These are phyloP conservation scores for Calliopsis andreniformis DNA, from an alignment of 1,140 invertebrate genomes.

Conservation along the genomic window DNA sequence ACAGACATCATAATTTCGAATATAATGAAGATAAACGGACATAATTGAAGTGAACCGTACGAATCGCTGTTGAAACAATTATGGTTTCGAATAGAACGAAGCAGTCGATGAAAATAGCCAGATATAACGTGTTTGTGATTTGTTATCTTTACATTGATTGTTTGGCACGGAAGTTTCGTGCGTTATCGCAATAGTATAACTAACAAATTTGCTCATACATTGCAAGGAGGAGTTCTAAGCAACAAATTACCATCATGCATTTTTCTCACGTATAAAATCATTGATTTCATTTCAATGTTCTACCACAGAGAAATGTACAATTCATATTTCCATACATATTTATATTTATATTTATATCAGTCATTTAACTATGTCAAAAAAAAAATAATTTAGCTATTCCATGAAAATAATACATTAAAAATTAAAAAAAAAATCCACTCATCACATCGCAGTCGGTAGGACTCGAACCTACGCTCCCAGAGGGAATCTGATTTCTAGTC, in stretches of 20 bases:
- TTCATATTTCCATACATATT: no score
- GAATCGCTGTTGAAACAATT: not conserved
- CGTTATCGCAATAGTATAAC: not conserved
- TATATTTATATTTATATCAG: no score
- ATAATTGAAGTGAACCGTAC: not conserved
- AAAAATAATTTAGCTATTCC: not conserved
- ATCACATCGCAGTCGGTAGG: slow-evolving; percentile 87
- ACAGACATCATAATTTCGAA: no score
- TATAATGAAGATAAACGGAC: not conserved
- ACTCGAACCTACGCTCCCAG: slow-evolving; percentile 85
- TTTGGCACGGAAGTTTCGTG: not conserved
- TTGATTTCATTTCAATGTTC: no score
- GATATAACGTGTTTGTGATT: not conserved
- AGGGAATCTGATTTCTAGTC: slow-evolving; percentile 84
- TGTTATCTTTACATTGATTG: slow-evolving; percentile 17
- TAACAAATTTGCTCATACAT: not conserved
- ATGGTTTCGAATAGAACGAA: not conserved
- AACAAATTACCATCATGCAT: no score
- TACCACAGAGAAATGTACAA: no score
- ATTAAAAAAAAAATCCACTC: slow-evolving; percentile 44
- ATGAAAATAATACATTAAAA: not conserved
- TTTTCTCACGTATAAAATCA: no score
- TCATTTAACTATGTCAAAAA: no score
- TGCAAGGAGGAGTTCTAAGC: not conserved
- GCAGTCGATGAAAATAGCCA: not conserved